A percentile compares a stretch with the other conserved stretches of the same genome.
phyloP scores from a whole-genome alignment of 2,113 vertebrate species.

The Rhinichthys klamathensis region DNA sequence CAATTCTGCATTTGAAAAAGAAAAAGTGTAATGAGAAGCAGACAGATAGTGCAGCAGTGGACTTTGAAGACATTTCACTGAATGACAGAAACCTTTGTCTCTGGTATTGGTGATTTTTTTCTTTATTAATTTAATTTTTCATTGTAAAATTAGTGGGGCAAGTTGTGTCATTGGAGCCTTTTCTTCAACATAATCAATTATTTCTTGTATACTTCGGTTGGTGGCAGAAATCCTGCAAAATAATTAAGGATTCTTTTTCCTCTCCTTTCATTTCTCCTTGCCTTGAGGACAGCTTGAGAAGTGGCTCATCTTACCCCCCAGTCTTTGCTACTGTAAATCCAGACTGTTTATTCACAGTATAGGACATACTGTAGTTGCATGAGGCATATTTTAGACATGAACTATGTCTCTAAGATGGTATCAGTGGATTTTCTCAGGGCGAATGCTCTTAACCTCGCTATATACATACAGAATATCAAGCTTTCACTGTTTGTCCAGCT shows the following conservation, averaged over 20 bases:
- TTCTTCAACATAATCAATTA: neutral
- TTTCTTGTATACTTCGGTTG: neutral
- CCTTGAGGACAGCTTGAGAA: neutral
- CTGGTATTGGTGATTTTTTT: too few relatives aligned
- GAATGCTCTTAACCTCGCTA: neutral
- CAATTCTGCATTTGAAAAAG: neutral
- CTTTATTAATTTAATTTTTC: too few relatives aligned
- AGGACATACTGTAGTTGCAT: neutral
- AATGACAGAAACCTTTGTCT: too few relatives aligned
- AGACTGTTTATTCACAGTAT: neutral
- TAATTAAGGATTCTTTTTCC: neutral
- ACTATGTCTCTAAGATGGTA: neutral
- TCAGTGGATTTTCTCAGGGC: neutral
- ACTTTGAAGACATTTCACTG: neutral
- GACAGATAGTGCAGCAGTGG: neutral
- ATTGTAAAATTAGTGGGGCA: too few relatives aligned
- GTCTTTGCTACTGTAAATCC: neutral
- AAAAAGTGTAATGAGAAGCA: slow-evolving; percentile 49
- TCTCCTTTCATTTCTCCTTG: neutral
- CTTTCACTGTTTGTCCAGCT: slow-evolving; percentile 39
- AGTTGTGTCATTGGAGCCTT: too few relatives aligned
- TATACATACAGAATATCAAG: neutral
- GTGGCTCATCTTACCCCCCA: neutral
- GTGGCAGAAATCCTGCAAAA: neutral
- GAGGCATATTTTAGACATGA: neutral